A percentile compares a stretch with the other conserved stretches of the same genome.
Conservation (phyloP, 1,140 invertebrate species). For the Myzus persicae region DNA sequence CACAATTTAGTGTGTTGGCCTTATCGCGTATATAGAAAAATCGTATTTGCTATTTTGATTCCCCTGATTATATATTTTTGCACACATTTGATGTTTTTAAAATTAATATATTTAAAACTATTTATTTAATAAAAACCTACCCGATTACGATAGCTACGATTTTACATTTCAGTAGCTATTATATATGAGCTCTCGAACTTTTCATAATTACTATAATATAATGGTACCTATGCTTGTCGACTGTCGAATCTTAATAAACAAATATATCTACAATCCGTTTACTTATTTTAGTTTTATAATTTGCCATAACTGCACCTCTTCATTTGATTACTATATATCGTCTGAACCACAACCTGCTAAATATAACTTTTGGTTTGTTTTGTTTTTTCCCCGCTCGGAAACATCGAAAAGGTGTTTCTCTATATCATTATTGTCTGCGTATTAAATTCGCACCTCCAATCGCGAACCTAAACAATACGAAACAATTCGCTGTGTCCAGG, state of each 20-base stretch:
- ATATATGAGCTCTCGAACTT: too few species aligned
- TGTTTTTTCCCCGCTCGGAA: neutral
- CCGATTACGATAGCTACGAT: neutral
- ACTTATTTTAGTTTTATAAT: neutral
- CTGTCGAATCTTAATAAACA: too few species aligned
- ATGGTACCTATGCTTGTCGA: too few species aligned
- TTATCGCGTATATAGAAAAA: neutral
- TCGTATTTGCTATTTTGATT: constrained; percentile 11
- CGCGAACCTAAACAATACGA: neutral
- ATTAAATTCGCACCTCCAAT: constrained; percentile 6
- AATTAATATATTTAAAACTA: neutral
- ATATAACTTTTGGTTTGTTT: neutral
- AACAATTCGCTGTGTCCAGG: constrained; percentile 43
- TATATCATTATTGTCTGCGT: neutral
- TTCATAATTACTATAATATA: too few species aligned
- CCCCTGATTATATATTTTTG: neutral
- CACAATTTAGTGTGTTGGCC: neutral
- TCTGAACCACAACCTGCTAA: neutral
- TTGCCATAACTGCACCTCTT: neutral
- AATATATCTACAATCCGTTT: neutral
- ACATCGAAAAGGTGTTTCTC: constrained; percentile 25
- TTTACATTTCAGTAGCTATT: neutral
- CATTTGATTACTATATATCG: neutral
- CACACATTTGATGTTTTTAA: neutral
- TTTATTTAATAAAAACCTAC: neutral